phyloP scores from a whole-genome alignment of 2,113 vertebrate genomes.

The Leptobrachium leishanense region DNA sequence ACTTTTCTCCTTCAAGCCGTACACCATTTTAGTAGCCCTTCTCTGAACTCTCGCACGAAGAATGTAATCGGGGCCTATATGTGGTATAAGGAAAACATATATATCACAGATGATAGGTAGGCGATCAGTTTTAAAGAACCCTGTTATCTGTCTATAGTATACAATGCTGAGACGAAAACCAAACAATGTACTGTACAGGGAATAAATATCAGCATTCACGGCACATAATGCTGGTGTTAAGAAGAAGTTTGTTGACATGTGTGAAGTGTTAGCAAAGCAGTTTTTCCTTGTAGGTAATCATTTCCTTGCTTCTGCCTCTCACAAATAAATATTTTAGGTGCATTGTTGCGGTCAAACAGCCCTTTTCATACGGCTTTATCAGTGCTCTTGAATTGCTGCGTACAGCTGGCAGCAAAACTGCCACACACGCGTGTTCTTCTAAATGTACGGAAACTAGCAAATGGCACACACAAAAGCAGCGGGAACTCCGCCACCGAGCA shows the following conservation, averaged over 20 bases:
- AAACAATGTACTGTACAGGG: neutral
- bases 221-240: neutral
- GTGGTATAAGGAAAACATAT: no score
- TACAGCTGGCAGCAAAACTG: neutral
- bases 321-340: slow-evolving; percentile 2
- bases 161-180: neutral
- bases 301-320: neutral
- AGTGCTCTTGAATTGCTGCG: neutral
- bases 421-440: neutral
- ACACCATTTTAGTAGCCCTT: no score
- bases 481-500: neutral
- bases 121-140: no score
- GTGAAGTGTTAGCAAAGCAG: neutral
- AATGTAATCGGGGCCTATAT: no score
- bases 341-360: neutral
- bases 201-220: neutral
- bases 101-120: no score
- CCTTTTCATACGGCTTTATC: neutral
- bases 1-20: no score
- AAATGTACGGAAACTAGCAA: neutral
- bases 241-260: neutral
- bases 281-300: neutral
- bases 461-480: neutral
- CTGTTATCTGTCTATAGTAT: no score
- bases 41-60: no score